Evolutionary conservation across 2,113 vertebrate species (phyloP).

Genomic region (Melospiza georgiana): DNA sequence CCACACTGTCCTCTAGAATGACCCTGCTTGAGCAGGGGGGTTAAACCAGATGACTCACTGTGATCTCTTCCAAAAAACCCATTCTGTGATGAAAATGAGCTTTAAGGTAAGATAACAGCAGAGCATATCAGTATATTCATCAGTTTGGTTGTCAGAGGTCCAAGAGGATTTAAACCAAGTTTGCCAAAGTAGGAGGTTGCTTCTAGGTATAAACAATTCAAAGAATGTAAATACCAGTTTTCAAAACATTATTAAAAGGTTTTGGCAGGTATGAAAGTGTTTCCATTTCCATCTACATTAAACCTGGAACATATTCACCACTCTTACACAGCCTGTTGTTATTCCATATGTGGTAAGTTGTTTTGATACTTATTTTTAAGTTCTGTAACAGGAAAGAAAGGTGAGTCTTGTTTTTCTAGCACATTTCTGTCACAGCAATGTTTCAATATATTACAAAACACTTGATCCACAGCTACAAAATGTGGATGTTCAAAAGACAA

Average conservation of each 20-base stretch:
- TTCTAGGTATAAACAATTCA: not conserved
- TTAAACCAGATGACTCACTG: not conserved
- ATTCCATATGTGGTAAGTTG: not conserved
- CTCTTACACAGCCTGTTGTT: conserved; percentile 18
- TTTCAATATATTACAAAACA: not conserved
- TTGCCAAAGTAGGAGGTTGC: not conserved
- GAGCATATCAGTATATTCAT: fast-evolving
- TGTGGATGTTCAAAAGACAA: not conserved
- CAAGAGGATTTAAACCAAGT: conserved; percentile 9
- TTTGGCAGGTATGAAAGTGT: conserved; percentile 21
- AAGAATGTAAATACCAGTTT: not conserved
- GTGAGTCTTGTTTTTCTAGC: not conserved
- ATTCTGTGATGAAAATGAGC: not conserved
- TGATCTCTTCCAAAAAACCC: not conserved
- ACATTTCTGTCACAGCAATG: not conserved
- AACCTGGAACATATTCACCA: not conserved
- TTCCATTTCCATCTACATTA: not conserved
- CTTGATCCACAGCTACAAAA: not conserved
- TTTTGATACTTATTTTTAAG: not conserved
- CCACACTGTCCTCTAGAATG: not conserved
- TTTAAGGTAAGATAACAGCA: not conserved
- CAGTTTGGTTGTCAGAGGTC: not conserved
- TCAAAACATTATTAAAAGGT: not conserved
- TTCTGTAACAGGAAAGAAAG: not conserved
- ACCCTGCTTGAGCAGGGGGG: not conserved